Evolutionary conservation across 2,888 invertebrate species (phyloP).

Genomic region (Harpagoxenus sublaevis): DNA sequence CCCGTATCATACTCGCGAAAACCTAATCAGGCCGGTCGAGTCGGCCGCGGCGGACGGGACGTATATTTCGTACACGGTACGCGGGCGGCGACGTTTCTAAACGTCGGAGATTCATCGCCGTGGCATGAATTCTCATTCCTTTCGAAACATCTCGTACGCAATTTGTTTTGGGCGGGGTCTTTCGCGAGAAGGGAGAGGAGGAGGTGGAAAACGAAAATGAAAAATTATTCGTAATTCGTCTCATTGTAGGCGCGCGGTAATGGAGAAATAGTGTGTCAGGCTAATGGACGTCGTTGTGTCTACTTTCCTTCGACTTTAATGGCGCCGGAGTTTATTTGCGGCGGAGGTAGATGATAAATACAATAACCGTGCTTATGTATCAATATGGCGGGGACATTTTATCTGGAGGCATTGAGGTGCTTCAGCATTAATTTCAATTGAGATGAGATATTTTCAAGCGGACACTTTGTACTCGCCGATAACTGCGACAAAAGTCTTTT

Average conservation of each 20-base stretch:
- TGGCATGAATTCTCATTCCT: conserved; percentile 19
- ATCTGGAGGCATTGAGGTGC: background rate
- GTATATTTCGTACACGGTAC: conserved; percentile 47
- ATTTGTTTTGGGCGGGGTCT: conserved; percentile 12
- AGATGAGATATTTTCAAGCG: background rate
- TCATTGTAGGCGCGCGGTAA: conserved; percentile 34
- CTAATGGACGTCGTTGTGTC: conserved; percentile 51
- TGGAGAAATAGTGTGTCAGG: conserved; percentile 51
- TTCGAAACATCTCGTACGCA: background rate
- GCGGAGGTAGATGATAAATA: conserved; percentile 22
- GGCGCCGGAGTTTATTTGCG: conserved; percentile 7
- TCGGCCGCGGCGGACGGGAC: conserved; percentile 21
- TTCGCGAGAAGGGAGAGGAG: no score
- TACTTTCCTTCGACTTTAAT: conserved; percentile 52
- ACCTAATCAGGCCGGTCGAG: conserved; percentile 68
- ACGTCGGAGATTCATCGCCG: background rate
- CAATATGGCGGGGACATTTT: conserved; percentile 12
- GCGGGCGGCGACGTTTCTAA: conserved; percentile 18
- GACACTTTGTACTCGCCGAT: background rate
- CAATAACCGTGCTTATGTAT: conserved; percentile 21
- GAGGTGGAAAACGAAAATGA: conserved; percentile 21
- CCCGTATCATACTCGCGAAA: conserved; percentile 74
- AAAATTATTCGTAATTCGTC: conserved; percentile 49
- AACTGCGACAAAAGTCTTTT: background rate
- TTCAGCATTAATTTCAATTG: conserved; percentile 22